Base-by-base conservation (phyloP, 1,140 invertebrate genomes). In the Hypsibius dujardini region DNA sequence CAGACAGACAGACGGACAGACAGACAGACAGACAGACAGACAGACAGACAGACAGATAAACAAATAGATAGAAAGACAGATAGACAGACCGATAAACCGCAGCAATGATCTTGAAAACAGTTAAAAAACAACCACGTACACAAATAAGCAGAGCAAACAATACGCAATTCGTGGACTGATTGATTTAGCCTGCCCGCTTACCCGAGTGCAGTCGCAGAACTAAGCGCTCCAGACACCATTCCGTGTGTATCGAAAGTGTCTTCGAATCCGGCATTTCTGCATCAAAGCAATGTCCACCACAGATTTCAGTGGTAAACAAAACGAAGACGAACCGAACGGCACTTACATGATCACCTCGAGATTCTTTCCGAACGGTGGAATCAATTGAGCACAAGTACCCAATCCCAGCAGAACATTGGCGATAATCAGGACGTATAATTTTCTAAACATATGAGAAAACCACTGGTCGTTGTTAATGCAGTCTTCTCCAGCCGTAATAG, bases 131-230 rank as follows among this genome's bases (percentile, higher is more conserved):
- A n/a, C n/a, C n/a, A n/a, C n/a, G n/a, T n/a, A n/a, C n/a, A n/a
- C n/a, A n/a, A n/a, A n/a, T n/a, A n/a, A n/a, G n/a, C n/a, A n/a
- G n/a, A n/a, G n/a, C n/a, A n/a, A n/a, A n/a, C n/a, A n/a, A n/a
- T n/a, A n/a, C n/a, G n/a, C n/a, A n/a, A n/a, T n/a, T n/a, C n/a
- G n/a, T n/a, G n/a, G n/a, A n/a, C n/a, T n/a, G n/a, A n/a, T n/a
- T n/a, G n/a, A n/a, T n/a, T n/a, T n/a, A n/a, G 50, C 50, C 50
- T n/a, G 7, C n/a, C n/a, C 50, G n/a, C 76, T 72, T 74, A 77
- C 76, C 76, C 76, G 46, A 77, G 72, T 42, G 75, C 75, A 60
- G 74, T 76, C 46, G 71, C 72, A 12, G 76, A 76, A 60, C 76
- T 77, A 47, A 76, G 76, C 28, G 74, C 71, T 40, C 76, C 76